phyloP scores from a whole-genome alignment of 2,888 invertebrate species.

The Lasius fuliginosus region DNA sequence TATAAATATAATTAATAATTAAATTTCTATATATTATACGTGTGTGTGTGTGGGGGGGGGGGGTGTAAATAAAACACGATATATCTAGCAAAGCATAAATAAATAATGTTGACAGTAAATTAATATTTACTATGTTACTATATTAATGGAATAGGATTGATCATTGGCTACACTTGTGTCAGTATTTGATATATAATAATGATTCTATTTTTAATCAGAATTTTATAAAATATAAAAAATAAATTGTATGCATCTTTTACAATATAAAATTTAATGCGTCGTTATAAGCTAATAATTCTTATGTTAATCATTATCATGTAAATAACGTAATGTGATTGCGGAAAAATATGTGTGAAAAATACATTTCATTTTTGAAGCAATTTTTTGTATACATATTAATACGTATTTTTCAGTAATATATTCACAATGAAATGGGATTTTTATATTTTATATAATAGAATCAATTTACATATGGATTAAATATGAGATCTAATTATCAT shows the following conservation, averaged over 20 bases:
- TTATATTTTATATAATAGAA: background rate
- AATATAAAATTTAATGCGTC: background rate
- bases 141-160: background rate
- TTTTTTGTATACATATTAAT: background rate
- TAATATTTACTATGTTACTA: background rate
- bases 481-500: background rate
- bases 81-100: background rate
- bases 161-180: background rate
- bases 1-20: background rate
- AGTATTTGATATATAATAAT: background rate
- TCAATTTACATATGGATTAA: background rate
- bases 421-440: background rate
- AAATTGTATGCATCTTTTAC: background rate
- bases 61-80: constrained; percentile 6
- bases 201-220: background rate
- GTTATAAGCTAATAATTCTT: background rate
- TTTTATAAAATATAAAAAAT: background rate
- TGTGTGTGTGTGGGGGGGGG: too few relatives aligned
- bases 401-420: background rate
- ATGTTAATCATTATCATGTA: background rate
- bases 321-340: background rate
- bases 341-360: background rate
- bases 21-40: background rate
- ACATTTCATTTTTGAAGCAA: background rate
- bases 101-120: background rate